Conservation (phyloP, 2,113 vertebrate genomes). For the Atlantisia rogersi region DNA sequence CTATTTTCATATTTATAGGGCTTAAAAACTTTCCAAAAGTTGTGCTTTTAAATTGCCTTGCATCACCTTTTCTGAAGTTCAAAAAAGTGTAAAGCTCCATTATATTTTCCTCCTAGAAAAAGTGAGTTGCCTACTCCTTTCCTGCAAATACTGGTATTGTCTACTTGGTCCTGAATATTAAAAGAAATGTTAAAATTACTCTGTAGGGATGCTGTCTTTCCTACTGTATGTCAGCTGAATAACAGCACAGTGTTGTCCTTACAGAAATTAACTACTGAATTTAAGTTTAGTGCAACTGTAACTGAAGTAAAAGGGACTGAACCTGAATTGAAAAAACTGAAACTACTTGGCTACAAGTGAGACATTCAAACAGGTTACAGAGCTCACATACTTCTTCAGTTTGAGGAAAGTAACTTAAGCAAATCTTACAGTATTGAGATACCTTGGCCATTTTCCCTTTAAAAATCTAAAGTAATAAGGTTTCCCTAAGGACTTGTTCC, state of each 20-base stretch:
- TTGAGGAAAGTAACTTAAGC: neutral
- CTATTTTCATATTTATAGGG: neutral
- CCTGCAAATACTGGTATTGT: neutral
- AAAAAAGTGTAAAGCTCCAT: neutral
- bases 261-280: neutral
- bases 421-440: neutral
- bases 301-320: neutral
- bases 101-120: neutral
- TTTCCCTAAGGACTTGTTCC: neutral
- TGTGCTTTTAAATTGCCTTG: neutral
- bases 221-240: neutral
- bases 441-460: neutral
- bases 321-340: neutral
- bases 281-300: neutral
- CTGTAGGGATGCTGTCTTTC: neutral
- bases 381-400: neutral
- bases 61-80: neutral
- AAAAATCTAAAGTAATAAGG: neutral
- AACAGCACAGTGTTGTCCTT: neutral
- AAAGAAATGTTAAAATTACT: neutral
- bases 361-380: neutral
- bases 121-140: neutral
- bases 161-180: neutral
- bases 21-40: neutral
- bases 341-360: neutral